These are phyloP conservation scores for Acyrthosiphon pisum DNA, from an alignment of 1,140 invertebrate genomes.

Conservation along the genomic window DNA sequence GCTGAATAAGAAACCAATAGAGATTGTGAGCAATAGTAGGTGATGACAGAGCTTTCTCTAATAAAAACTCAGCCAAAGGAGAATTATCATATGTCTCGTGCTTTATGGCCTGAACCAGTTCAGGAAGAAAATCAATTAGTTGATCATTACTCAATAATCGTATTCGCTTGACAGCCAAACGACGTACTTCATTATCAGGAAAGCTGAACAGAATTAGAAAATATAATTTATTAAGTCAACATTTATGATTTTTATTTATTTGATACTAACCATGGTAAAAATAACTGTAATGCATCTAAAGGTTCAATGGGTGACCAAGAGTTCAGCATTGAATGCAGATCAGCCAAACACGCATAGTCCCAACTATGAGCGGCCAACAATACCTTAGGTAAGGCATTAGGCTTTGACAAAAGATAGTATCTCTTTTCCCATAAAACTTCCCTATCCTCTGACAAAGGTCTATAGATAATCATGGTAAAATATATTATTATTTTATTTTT, in stretches of 20 bases:
- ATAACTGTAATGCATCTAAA: slow-evolving; percentile 86
- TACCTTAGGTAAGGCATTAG: slow-evolving; percentile 89
- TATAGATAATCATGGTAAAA: slow-evolving; percentile 60
- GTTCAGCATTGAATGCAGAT: slow-evolving; percentile 83
- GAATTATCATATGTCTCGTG: slow-evolving; percentile 93
- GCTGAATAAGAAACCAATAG: slow-evolving; percentile 91
- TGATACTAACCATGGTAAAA: slow-evolving; percentile 82
- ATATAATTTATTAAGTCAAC: neutral
- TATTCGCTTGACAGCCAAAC: slow-evolving; percentile 84
- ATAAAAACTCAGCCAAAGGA: slow-evolving; percentile 79
- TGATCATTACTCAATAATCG: slow-evolving; percentile 82
- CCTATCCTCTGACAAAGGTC: slow-evolving; percentile 67
- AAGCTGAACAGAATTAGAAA: slow-evolving; percentile 70
- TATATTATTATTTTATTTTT: neutral
- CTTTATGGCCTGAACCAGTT: slow-evolving; percentile 91
- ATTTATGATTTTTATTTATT: neutral
- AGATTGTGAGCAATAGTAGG: slow-evolving; percentile 91
- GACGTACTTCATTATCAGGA: slow-evolving; percentile 86
- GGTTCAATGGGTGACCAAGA: slow-evolving; percentile 84
- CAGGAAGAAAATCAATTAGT: slow-evolving; percentile 89
- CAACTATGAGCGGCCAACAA: slow-evolving; percentile 87
- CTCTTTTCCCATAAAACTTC: slow-evolving; percentile 94
- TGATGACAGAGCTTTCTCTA: slow-evolving; percentile 83
- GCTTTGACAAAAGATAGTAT: slow-evolving; percentile 84
- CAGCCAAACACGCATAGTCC: slow-evolving; percentile 85